Evolutionary conservation across 2,888 invertebrate species (phyloP), one percentile per base, ranked within the genome.

Genomic region (Stenichneumon culpator): DNA sequence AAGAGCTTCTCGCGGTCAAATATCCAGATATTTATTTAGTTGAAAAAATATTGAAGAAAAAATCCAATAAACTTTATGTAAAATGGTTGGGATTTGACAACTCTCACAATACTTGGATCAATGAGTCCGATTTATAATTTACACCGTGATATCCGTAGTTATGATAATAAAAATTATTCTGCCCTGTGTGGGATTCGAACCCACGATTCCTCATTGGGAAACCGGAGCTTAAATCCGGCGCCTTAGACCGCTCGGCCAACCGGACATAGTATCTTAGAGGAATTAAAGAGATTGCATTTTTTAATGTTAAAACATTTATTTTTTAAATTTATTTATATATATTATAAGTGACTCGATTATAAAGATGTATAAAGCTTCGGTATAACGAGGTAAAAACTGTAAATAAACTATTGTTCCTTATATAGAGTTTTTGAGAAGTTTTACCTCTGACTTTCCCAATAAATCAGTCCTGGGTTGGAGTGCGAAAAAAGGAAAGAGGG

Each of bases 161-260:
- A 16, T 50, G n/a, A 9, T 0, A n/a, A 54, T 54, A 5, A n/a
- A 22, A 54, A n/a, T n/a, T 16, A 19, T 19, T 54, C 22, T n/a
- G 54, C 3, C 47, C 14, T 5, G 47, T 47, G 47, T 47, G 47
- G 47, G 47, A 47, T 47, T 47, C 28, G 28, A 28, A 28, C 28
- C 28, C 28, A 3, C 28, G 28, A 28, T 28, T 28, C 28, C 28
- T 0, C 47, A 28, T 28, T 28, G 28, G 28, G 28, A 28, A 95
- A 96, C 95, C 95, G 95, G 95, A 96, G 94, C 96, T 96, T 96
- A 95, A 96, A 95, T 95, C 95, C 95, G 95, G 95, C 95, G 95
- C 96, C 95, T 96, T 96, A 95, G 95, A 95, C 96, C 95, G 95
- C 96, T 96, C 96, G 95, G 96, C 95, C 96, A 96, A 95, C 95